Percentiles rank a stretch among this genome's conserved stretches.
phyloP scores from a whole-genome alignment of 37 sponge, comb jelly and placozoan genomes.

The Crambe crambe region DNA sequence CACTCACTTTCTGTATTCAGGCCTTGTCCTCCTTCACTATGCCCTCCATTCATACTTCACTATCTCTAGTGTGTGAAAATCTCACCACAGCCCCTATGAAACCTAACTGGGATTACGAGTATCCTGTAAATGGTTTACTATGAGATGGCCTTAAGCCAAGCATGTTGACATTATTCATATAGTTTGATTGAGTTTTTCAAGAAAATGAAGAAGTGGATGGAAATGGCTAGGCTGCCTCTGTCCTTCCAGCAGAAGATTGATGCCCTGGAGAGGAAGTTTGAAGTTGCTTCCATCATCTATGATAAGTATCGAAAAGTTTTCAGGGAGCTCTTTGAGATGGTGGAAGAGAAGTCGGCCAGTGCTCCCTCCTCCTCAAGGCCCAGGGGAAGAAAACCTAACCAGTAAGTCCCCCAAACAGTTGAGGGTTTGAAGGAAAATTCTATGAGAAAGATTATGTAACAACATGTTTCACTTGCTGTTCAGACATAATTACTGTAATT shows the following conservation, averaged over 20 bases:
- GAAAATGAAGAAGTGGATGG: slow-evolving; percentile 87
- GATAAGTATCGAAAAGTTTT: slow-evolving; percentile 81
- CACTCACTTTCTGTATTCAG: too few species aligned
- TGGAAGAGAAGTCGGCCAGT: slow-evolving; percentile 34
- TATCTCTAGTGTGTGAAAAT: too few species aligned
- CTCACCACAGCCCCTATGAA: too few species aligned
- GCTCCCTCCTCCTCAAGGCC: background rate
- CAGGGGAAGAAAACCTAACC: slow-evolving; percentile 31
- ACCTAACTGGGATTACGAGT: too few species aligned
- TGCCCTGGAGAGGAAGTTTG: slow-evolving; percentile 85
- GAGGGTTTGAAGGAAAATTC: background rate
- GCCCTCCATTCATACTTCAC: too few species aligned
- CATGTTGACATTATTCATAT: too few species aligned
- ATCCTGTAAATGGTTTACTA: too few species aligned
- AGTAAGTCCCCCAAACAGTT: slow-evolving; percentile 12
- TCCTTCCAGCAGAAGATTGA: slow-evolving; percentile 69
- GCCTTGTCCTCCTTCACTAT: too few species aligned
- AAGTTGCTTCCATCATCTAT: slow-evolving; percentile 83
- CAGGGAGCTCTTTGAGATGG: slow-evolving; percentile 52
- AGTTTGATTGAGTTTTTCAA: slow-evolving; percentile 90
- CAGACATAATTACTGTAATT: too few species aligned
- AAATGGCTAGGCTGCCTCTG: slow-evolving; percentile 70
- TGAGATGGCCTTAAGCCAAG: too few species aligned
- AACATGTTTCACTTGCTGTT: too few species aligned
- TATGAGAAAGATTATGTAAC: too few species aligned